Percentiles rank a stretch among this genome's conserved stretches.
Evolutionary conservation across 1,140 invertebrate species (phyloP).

Genomic region (Eulimnadia texana): DNA sequence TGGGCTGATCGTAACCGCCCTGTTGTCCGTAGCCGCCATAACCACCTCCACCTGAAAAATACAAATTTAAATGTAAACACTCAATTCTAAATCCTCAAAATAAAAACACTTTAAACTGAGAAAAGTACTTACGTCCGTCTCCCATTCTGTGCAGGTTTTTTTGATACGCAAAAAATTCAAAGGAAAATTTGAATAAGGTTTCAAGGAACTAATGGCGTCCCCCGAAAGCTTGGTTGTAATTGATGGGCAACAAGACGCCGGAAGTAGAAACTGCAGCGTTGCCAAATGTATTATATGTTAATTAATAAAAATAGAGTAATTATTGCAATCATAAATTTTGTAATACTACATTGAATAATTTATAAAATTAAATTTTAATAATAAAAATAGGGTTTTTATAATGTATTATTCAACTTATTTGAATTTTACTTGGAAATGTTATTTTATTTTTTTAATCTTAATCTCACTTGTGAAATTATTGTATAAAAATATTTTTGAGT

Average conservation of each 20-base stretch:
- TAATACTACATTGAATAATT: background rate
- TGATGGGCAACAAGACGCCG: background rate
- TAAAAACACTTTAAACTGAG: background rate
- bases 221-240: background rate
- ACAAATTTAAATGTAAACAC: background rate
- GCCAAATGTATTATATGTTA: background rate
- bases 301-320: background rate
- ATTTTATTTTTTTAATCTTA: too few relatives aligned
- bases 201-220: background rate
- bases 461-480: too few relatives aligned
- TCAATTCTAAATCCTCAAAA: background rate
- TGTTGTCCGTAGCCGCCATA: slow-evolving; percentile 16
- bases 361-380: background rate
- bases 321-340: background rate
- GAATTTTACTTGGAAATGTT: too few relatives aligned
- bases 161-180: too few relatives aligned
- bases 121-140: slow-evolving; percentile 6
- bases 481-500: too few relatives aligned
- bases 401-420: too few relatives aligned
- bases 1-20: slow-evolving; percentile 13
- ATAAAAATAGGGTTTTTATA: too few relatives aligned
- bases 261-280: background rate
- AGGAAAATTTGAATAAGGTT: background rate
- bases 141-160: too few relatives aligned
- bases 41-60: slow-evolving; percentile 13